Percentiles rank a stretch among this genome's conserved stretches.
phyloP scores from a whole-genome alignment of 37 sponge, comb jelly and placozoan species.

The Lycopodina hypogea region DNA sequence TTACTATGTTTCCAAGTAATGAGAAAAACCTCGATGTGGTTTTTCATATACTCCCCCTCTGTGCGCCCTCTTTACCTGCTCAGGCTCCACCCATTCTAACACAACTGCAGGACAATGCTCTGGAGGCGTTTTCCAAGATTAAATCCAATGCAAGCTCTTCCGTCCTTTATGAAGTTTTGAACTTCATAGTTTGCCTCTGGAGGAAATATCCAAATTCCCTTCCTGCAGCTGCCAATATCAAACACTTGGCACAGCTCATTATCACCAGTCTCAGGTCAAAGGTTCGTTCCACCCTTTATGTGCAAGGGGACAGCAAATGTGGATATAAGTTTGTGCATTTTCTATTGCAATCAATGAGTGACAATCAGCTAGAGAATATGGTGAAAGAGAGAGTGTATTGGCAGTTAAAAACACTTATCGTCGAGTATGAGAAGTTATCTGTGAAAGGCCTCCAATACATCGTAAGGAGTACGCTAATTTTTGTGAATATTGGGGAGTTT shows the following conservation, averaged over 20 bases:
- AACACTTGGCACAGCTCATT: constrained; percentile 22
- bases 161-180: background rate
- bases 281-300: background rate
- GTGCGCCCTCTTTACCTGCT: background rate
- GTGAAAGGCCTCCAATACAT: constrained; percentile 10
- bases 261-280: constrained; percentile 17
- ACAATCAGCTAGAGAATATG: constrained; percentile 27
- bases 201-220: constrained; percentile 22
- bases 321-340: constrained; percentile 13
- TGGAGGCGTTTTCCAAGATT: constrained; percentile 24
- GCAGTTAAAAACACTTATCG: constrained; percentile 9
- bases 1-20: constrained; percentile 10
- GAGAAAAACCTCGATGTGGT: background rate
- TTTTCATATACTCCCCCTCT: constrained; percentile 1
- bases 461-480: constrained; percentile 18
- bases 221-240: constrained; percentile 10
- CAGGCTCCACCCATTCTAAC: background rate
- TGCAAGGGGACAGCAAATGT: background rate
- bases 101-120: constrained; percentile 25
- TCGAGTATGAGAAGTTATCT: constrained; percentile 15
- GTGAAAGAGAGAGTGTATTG: constrained; percentile 27
- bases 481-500: constrained; percentile 12
- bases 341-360: constrained; percentile 23
- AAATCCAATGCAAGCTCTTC: background rate
- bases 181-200: constrained; percentile 19